Percentiles rank a stretch among this genome's conserved stretches.
Evolutionary conservation across 1,140 invertebrate species (phyloP).

Genomic region (Teleogryllus occipitalis): DNA sequence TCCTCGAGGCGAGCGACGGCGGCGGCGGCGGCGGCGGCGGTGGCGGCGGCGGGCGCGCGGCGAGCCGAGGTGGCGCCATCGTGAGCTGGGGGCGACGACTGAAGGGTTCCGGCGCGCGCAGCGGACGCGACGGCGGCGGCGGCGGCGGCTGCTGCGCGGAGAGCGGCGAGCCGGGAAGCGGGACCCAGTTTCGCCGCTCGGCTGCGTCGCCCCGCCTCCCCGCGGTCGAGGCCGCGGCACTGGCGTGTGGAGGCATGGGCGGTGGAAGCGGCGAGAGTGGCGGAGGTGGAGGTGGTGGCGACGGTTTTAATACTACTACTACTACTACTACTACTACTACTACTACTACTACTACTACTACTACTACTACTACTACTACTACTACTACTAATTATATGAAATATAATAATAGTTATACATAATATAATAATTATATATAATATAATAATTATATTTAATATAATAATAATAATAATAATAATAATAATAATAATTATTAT

Average conservation of each 20-base stretch:
- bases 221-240: not conserved
- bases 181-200: not conserved
- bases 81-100: conserved; percentile 8
- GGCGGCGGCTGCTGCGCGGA: not conserved
- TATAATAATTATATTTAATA: not conserved
- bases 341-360: not conserved
- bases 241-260: no score
- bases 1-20: no score
- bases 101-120: not conserved
- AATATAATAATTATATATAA: not conserved
- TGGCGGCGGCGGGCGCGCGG: not conserved
- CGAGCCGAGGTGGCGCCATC: not conserved
- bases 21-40: not conserved
- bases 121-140: not conserved
- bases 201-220: not conserved
- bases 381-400: not conserved
- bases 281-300: no score
- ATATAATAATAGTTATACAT: not conserved
- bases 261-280: no score
- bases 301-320: not conserved
- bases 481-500: conserved; percentile 1
- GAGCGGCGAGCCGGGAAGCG: not conserved
- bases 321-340: not conserved
- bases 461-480: conserved; percentile 2
- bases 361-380: not conserved